Evolutionary conservation across 2,797 vertebrate species (phyloP), one percentile per base, ranked within the genome.

Genomic region (Salmo trutta): DNA sequence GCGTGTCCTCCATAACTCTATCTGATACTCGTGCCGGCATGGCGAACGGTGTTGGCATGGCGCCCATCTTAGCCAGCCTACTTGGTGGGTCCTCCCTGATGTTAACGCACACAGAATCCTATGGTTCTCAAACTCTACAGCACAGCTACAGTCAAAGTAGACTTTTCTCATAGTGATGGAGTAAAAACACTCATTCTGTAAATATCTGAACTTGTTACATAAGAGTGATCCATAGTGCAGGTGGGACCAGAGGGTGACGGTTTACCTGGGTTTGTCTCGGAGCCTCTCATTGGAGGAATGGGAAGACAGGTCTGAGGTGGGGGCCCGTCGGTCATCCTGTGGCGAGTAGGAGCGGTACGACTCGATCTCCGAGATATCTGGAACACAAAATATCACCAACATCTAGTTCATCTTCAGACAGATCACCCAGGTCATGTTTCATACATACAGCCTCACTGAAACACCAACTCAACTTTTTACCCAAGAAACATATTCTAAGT

Each of bases 361-460:
- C 88, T 97, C 98, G 77, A 99, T 98, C 93, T 99, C 98, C 0
- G 97, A 99, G 91, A 99, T 96, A 88, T 99, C 98, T 99, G 91
- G 89, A 56, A 88, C 77, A 89, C 17, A 71, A 17, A 47, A 24
- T 56, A 80, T 47, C 76, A 52, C 31, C 66, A 68, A 72, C 75
- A 71, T 10, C 33, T 71, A n/a, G 41, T 24, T 31, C 21, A 47
- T 31, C 10, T 15, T 64, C 59, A 27, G 59, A 29, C 29, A 67
- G 21, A 17, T 33, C 29, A 67, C 24, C 14, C 5, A 67, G 15
- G 24, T 24, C 65, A 31, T 10, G 21, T 12, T 31, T 16, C 15
- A 31, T 67, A 31, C 14, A 67, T 15, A 47, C 41, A 47, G 41
- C 41, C 41, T 47, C 41, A 47, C 10, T 47, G 29, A 10, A 64